Base-by-base conservation (phyloP, 2,888 invertebrate species). In the Epirrhoe alternata region DNA sequence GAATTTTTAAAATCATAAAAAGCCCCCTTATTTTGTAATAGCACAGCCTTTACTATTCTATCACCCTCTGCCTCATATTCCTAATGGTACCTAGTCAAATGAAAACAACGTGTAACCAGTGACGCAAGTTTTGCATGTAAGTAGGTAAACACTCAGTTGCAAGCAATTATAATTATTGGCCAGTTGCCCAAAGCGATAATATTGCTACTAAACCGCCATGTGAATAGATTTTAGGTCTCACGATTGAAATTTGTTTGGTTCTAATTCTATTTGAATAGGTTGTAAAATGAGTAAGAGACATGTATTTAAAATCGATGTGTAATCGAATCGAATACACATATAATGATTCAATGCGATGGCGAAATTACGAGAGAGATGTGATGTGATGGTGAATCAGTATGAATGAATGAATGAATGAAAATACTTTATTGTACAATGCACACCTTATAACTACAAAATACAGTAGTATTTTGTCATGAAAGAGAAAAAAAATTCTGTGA, bases 121-220 rank as follows among this genome's bases (percentile, higher is more conserved):
- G 61, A 61, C 61, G 61, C 47, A 61, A n/a, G 49, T 55, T 50
- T 61, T 6, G 38, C 50, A 55, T 30, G 38, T 16, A 55, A 55
- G 49, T 61, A 61, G 61, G 61, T 55, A 61, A 61, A 61, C 49
- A 38, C 30, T 59, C 30, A 14, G 49, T 55, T 61, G 55, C 61
- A 55, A n/a, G 61, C 55, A 61, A 61, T 61, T 61, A 61, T 55
- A 61, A 53, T 38, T n/a, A 55, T 49, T 61, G 61, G 61, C 61
- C 4, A 3, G 35, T 12, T 10, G 30, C 61, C 61, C 50, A 16
- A 14, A 33, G 61, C 55, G 55, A 61, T 61, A 61, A 55, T 49
- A 50, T 55, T 54, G 17, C 33, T 45, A 61, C 54, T 47, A 61
- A 61, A 55, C 33, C n/a, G 55, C 30, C 24, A 38, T 55, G 55